Percentiles rank a stretch among this genome's conserved stretches.
Conservation (phyloP, 2,888 invertebrate genomes). For the Celastrina argiolus region DNA sequence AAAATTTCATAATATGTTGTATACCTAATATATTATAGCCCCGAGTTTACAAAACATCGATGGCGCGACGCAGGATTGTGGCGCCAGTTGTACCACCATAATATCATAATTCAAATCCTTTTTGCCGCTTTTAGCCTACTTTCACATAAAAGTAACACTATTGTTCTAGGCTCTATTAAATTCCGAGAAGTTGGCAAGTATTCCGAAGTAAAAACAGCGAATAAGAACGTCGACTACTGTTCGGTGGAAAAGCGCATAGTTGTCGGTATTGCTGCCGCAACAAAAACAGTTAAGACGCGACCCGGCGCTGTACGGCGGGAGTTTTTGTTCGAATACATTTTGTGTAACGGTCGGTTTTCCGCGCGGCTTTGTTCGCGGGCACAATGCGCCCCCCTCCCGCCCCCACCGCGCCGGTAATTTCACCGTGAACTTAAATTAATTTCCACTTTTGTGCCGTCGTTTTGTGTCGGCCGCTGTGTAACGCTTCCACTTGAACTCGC, state of each 20-base stretch:
- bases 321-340: conserved; percentile 5
- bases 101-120: neutral
- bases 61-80: no score
- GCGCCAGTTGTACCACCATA: no score
- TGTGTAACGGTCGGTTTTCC: neutral
- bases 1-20: no score
- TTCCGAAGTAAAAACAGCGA: neutral
- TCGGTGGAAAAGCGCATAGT: neutral
- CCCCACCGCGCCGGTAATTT: neutral
- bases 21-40: no score
- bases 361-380: conserved; percentile 6
- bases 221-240: neutral
- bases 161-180: neutral
- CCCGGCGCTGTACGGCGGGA: neutral
- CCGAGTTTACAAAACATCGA: no score
- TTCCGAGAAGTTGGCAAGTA: neutral
- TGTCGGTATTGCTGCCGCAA: neutral
- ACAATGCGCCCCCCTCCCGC: neutral
- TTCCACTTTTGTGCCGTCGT: conserved; percentile 11
- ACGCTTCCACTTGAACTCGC: neutral
- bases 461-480: neutral
- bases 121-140: neutral
- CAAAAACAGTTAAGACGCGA: neutral
- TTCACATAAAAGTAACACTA: neutral
- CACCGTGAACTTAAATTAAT: neutral